phyloP scores from a whole-genome alignment of 1,140 invertebrate genomes.

The Agrilus planipennis region DNA sequence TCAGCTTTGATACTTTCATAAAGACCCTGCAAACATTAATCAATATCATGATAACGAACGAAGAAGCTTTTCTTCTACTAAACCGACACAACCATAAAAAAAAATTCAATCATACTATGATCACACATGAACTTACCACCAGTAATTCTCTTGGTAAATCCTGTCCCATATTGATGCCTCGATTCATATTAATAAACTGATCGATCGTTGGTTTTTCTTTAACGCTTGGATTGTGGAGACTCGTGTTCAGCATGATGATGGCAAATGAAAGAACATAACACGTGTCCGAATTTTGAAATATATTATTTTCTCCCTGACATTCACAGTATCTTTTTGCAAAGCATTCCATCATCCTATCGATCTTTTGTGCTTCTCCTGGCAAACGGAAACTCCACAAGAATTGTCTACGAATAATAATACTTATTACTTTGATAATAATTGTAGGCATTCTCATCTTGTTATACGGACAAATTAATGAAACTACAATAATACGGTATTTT shows the following conservation, averaged over 20 bases:
- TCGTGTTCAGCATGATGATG: conserved; percentile 99
- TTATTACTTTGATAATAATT: too few species aligned
- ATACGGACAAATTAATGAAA: too few species aligned
- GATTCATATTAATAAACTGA: conserved; percentile 95
- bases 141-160: conserved; percentile 83
- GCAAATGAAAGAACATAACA: conserved; percentile 98
- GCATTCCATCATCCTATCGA: conserved; percentile 99
- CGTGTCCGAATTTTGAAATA: conserved; percentile 95
- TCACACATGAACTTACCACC: conserved; percentile 46
- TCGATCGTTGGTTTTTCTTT: conserved; percentile 96
- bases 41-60: neutral
- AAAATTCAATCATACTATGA: neutral
- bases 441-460: too few species aligned
- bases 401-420: conserved; percentile 58
- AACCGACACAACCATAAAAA: neutral
- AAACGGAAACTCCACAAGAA: conserved; percentile 97
- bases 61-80: too few species aligned
- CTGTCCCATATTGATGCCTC: conserved; percentile 95
- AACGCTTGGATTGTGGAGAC: conserved; percentile 95
- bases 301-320: conserved; percentile 91
- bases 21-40: conserved; percentile 55
- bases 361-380: conserved; percentile 98
- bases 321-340: conserved; percentile 98
- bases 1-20: conserved; percentile 98
- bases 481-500: too few species aligned